phyloP scores from a whole-genome alignment of 2,797 vertebrate species.

The Gymnothorax reevesii region DNA sequence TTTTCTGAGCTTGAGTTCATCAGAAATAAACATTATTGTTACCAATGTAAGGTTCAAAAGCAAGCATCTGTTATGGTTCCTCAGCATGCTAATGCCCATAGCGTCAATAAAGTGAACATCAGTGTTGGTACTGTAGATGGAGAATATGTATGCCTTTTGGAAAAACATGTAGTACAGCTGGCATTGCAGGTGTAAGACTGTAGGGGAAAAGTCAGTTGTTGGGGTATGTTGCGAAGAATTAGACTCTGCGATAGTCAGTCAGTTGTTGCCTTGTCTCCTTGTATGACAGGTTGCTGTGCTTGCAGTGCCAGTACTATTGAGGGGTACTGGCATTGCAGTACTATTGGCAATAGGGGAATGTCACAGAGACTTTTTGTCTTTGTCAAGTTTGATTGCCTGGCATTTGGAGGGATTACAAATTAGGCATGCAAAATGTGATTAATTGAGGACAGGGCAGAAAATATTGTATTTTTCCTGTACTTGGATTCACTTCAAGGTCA shows the following conservation, averaged over 20 bases:
- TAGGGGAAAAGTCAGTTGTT: neutral
- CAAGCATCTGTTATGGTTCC: no score
- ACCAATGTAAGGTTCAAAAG: no score
- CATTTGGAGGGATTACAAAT: neutral
- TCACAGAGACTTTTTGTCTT: neutral
- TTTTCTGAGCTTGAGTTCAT: no score
- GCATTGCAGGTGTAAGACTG: neutral
- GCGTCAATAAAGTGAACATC: no score
- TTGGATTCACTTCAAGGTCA: neutral
- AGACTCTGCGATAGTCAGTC: neutral
- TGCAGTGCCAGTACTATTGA: neutral
- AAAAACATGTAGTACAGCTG: neutral
- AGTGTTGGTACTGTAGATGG: no score
- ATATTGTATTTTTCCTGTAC: neutral
- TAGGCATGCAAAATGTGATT: neutral
- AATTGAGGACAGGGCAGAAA: conserved; percentile 2
- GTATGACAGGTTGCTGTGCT: neutral
- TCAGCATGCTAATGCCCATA: no score
- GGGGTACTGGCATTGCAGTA: no score
- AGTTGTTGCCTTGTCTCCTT: neutral
- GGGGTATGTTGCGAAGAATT: neutral
- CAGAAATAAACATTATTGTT: no score
- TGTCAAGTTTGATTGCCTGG: neutral
- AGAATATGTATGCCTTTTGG: no score
- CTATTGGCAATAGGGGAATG: neutral